Percentiles rank a stretch among this genome's conserved stretches.
phyloP scores from a whole-genome alignment of 2,113 vertebrate species.

The Scytalopus superciliaris region DNA sequence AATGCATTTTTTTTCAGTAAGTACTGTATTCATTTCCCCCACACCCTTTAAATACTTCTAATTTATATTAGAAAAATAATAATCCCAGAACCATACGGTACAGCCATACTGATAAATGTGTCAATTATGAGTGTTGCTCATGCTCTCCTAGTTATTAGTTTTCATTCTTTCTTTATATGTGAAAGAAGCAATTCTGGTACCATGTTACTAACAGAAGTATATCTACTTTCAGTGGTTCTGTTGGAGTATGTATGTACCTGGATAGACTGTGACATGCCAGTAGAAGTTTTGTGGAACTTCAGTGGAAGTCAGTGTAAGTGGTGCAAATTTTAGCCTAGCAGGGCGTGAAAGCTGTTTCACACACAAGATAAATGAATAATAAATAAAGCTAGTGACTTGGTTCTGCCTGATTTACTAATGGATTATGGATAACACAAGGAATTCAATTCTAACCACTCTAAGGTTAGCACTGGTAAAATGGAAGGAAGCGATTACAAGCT shows the following conservation, averaged over 20 bases:
- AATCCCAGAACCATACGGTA: not conserved
- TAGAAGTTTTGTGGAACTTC: not conserved
- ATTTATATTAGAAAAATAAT: not conserved
- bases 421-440: not conserved
- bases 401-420: not conserved
- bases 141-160: not conserved
- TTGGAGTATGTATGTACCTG: not conserved
- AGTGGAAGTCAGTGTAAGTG: not conserved
- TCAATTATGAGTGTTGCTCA: not conserved
- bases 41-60: not conserved
- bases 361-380: not conserved
- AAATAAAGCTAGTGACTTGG: not conserved
- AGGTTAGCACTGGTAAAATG: not conserved
- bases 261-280: not conserved
- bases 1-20: rapidly evolving
- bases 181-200: not conserved
- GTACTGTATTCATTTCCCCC: not conserved
- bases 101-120: not conserved
- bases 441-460: not conserved
- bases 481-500: not conserved
- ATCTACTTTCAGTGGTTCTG: not conserved
- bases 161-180: not conserved
- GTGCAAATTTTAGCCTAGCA: not conserved
- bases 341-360: not conserved
- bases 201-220: not conserved